Base-by-base conservation (phyloP, 2,888 invertebrate genomes). In the Caenorhabditis sp. region DNA sequence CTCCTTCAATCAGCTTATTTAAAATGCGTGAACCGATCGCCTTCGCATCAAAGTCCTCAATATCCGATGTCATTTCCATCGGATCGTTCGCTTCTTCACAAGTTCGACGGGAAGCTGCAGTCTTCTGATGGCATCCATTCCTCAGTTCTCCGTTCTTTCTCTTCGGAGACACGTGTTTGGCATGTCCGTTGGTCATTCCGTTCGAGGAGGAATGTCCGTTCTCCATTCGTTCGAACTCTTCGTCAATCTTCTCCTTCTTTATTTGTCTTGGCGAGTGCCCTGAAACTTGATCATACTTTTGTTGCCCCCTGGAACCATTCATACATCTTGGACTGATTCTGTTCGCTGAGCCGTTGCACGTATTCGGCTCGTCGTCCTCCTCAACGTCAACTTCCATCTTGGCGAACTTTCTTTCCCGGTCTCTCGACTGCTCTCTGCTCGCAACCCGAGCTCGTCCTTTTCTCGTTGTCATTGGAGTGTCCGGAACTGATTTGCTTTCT, bases 381-480 rank as follows among this genome's bases (percentile, higher is more conserved):
- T 59, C 58, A 5, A 48, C 74, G 13, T 74, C 74, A 11, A 74
- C 27, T 46, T 74, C 73, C 13, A 74, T 45, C 30, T 59, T 74
- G 1, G 62, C 48, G 13, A 27, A 50, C 32, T 43, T 52, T 26
- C 70, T 15, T 37, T 59, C 52, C 0, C 53, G 24, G 11, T 74
- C 73, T 24, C 48, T 53, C 2, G 59, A 39, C 3, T 37, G 26
- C 22, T 73, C 73, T 7, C 65, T 32, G 39, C 70, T 71, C 0
- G 52, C 55, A 20, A 61, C 1, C 3, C 70, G 22, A 15, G 43
- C 30, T 48, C 52, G 43, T n/a, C 53, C 61, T 32, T 62, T 59
- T 55, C 52, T 45, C 8, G 35, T 45, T 7, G 41, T 32, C 11
- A n/a, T n/a, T n/a, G 74, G 62, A 15, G 66, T 62, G 9, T 68